Evolutionary conservation across 2,888 invertebrate genomes (phyloP).

Genomic region (Himalopsyche anomala): DNA sequence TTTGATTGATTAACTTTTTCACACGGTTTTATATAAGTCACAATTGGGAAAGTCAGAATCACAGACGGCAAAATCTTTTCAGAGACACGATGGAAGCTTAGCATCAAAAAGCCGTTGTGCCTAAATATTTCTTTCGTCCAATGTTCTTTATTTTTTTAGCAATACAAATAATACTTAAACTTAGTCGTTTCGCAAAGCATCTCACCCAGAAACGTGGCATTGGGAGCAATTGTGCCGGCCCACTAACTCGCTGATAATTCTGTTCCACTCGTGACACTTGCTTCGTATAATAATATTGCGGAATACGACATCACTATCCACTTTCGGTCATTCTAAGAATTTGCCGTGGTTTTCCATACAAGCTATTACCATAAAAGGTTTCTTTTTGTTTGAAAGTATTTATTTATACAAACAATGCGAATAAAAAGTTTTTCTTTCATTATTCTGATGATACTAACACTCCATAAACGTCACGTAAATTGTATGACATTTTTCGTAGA

Average conservation of each 20-base stretch:
- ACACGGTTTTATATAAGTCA: neutral
- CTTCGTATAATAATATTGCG: constrained; percentile 55
- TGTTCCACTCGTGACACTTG: constrained; percentile 52
- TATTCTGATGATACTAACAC: too few relatives aligned
- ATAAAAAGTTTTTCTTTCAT: too few relatives aligned
- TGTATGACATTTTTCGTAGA: too few relatives aligned
- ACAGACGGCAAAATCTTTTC: neutral
- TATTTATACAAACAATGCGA: too few relatives aligned
- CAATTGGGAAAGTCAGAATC: neutral
- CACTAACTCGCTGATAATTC: constrained; percentile 54
- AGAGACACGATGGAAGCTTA: neutral
- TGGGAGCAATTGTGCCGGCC: constrained; percentile 35
- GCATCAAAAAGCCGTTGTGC: neutral
- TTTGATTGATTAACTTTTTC: neutral
- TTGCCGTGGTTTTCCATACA: neutral
- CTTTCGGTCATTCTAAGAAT: neutral
- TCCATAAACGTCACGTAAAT: too few relatives aligned
- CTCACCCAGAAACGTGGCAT: constrained; percentile 52
- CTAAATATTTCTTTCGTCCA: neutral
- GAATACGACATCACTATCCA: constrained; percentile 18
- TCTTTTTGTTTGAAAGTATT: neutral
- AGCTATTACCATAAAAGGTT: neutral
- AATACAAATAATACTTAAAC: constrained; percentile 47
- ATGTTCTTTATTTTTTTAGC: constrained; percentile 32
- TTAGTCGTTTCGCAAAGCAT: neutral